Base-by-base conservation (phyloP, 2,113 vertebrate genomes). In the Dryoscopus gambensis region DNA sequence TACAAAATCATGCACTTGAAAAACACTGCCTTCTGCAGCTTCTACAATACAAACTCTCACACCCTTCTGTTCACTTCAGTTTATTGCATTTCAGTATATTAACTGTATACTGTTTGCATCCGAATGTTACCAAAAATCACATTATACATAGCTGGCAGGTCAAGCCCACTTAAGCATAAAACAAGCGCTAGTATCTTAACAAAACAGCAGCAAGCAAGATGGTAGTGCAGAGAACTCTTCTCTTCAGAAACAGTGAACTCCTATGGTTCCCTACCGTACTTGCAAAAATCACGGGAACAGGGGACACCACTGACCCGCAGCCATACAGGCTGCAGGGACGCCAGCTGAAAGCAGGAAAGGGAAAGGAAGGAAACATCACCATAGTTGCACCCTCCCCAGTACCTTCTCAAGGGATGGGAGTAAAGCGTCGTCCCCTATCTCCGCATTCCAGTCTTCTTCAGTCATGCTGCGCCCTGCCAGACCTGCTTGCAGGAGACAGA, bases 401-500 rank as follows among this genome's bases (percentile, higher is more conserved):
- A 94, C 96, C 94, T 94, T 77, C 22, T 78, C 28, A 17, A 64
- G 2, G 1, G 19, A 9, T 10, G 79, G 62, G 11, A 87, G 18
- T 4, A 92, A 46, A 6, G 31, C 55, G 69, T 87, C 59, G 3
- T 64, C 93, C 74, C 42, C 56, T 31, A 95, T 33, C 74, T 98
- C 98, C 5, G 62, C 30, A 15, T 98, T 94, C 98, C 98, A 98
- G 65, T 98, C 94, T 62, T 98, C 98, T 39, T 89, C 87, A 15
- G 49, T 68, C 97, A 97, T 97, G 60, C 30, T 55, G 74, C 1
- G 2, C 5, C 4, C 16, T 6, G 11, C 10, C 33, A 5, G 7
- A 33, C 9, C 86, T 73, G 44, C 11, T 3, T 10, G 8, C 21
- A 33, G 5, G 6, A 52, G 3, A 52, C 4, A 15, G 11, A 55